Conservation (phyloP, 2,797 vertebrate genomes). For the Onychomys torridus region DNA sequence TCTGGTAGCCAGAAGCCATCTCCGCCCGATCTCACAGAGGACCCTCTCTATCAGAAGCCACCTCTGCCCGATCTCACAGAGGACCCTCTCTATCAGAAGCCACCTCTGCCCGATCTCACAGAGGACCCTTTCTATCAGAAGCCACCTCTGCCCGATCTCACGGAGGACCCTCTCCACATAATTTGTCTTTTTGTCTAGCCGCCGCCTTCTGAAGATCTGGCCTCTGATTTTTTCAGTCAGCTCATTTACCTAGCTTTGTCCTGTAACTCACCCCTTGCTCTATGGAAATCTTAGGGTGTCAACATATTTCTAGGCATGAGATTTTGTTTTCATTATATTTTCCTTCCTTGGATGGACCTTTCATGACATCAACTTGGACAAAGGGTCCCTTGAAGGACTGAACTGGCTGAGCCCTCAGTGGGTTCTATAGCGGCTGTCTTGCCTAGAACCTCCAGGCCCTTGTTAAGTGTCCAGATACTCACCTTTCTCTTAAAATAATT, state of each 20-base stretch:
- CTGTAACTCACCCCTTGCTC: not conserved
- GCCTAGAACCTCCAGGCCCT: not conserved
- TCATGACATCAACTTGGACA: not conserved
- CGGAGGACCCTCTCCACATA: not conserved
- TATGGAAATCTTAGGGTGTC: not conserved
- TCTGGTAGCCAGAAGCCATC: not conserved
- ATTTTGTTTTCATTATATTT: not conserved
- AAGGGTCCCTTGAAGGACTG: not conserved
- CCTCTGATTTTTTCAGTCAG: not conserved
- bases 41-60: not conserved
- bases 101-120: too few species aligned
- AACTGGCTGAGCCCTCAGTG: not conserved
- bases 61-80: not conserved
- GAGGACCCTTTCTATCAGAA: not conserved
- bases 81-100: not conserved
- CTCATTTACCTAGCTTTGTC: not conserved
- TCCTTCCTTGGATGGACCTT: not conserved
- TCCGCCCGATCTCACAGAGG: not conserved
- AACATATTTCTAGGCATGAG: not conserved
- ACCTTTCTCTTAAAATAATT: not conserved
- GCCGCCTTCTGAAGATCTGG: not conserved
- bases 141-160: too few species aligned
- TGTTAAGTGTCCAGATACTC: not conserved
- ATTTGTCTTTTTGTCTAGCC: conserved; percentile 23
- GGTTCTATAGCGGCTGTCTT: not conserved